A percentile compares a stretch with the other conserved stretches of the same genome.
These are phyloP conservation scores for Mesocricetus auratus DNA, from an alignment of 2,113 vertebrate species.

Conservation along the genomic window DNA sequence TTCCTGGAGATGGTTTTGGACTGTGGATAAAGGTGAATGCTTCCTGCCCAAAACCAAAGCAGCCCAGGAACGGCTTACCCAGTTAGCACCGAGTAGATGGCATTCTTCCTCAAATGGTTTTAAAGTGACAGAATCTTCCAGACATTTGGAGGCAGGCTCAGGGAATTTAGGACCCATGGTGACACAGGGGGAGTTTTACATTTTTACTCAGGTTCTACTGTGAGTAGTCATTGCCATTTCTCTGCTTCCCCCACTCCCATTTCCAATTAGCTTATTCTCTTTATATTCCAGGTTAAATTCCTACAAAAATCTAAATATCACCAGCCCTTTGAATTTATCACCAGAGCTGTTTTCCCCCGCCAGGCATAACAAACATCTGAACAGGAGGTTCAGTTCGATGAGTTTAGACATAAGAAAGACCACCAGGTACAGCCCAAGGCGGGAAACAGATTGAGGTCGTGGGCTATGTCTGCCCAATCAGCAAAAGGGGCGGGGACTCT, in stretches of 20 bases:
- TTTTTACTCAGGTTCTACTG: neutral
- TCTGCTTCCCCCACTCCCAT: neutral
- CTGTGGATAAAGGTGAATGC: neutral
- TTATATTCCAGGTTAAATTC: neutral
- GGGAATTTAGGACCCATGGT: neutral
- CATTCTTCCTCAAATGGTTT: neutral
- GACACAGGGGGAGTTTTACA: neutral
- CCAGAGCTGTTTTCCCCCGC: neutral
- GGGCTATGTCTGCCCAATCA: neutral
- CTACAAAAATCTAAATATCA: neutral
- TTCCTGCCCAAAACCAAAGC: neutral
- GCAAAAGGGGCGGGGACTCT: neutral
- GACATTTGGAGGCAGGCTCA: conserved; percentile 10
- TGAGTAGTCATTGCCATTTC: neutral
- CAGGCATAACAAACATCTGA: neutral
- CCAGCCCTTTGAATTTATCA: neutral
- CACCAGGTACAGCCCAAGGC: neutral
- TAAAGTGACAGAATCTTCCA: neutral
- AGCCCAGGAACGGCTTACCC: neutral
- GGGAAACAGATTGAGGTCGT: neutral
- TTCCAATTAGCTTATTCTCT: neutral
- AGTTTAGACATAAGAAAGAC: neutral
- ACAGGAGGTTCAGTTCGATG: neutral
- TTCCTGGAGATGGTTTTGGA: neutral
- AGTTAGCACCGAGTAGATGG: neutral